A percentile compares a stretch with the other conserved stretches of the same genome.
Conservation (phyloP, 2,113 vertebrate species). For the Python bivittatus region DNA sequence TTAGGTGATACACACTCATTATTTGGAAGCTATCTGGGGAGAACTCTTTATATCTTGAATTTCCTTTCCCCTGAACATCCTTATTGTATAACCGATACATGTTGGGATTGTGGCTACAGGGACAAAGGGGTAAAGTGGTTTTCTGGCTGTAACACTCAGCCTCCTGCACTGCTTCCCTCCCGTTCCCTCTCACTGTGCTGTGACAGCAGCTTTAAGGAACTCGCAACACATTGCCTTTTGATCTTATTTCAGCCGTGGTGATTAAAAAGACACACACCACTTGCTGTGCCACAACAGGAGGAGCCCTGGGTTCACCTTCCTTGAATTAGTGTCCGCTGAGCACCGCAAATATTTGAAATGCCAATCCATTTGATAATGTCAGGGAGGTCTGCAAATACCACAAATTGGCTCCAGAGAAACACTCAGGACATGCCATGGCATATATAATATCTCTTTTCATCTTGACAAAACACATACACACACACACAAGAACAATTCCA, state of each 20-base stretch:
- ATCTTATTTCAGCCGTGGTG: slow-evolving; percentile 79
- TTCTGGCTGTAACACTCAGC: slow-evolving; percentile 10
- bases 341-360: slow-evolving; percentile 93
- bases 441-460: slow-evolving; percentile 73
- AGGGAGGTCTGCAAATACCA: slow-evolving; percentile 80
- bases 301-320: slow-evolving; percentile 77
- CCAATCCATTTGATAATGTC: slow-evolving; percentile 93
- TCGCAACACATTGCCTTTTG: slow-evolving; percentile 75
- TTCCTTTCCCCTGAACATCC: accelerated
- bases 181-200: slow-evolving; percentile 50
- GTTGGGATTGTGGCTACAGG: accelerated
- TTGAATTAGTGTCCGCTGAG: slow-evolving; percentile 84
- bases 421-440: slow-evolving; percentile 63
- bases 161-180: slow-evolving; percentile 53
- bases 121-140: slow-evolving; percentile 29
- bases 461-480: slow-evolving; percentile 54
- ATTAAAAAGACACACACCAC: slow-evolving; percentile 86
- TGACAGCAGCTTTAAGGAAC: slow-evolving; percentile 73
- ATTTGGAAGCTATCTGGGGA: not conserved
- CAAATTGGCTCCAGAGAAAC: slow-evolving; percentile 76
- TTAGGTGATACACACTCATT: not conserved
- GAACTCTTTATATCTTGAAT: not conserved
- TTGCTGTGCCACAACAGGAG: slow-evolving; percentile 74
- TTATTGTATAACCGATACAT: not conserved
- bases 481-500: slow-evolving; percentile 60